phyloP scores from a whole-genome alignment of 2,113 vertebrate species.

The Neolamprologus toae region DNA sequence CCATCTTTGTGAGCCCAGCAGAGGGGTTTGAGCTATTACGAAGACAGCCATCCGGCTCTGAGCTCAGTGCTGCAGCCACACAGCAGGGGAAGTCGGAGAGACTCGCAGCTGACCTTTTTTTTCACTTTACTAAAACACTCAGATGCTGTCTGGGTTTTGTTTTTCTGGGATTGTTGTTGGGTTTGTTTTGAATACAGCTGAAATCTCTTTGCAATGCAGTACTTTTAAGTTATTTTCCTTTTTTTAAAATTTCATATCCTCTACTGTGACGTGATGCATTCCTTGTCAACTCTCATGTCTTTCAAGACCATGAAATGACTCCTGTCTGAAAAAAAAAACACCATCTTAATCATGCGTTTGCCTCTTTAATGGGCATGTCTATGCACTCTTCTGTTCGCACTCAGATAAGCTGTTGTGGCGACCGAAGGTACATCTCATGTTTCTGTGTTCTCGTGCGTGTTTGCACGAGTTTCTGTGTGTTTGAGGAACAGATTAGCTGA shows the following conservation, averaged over 20 bases:
- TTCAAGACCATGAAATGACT: slow-evolving; percentile 52
- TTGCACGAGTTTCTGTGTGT: not conserved
- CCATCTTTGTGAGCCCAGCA: slow-evolving; percentile 57
- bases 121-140: slow-evolving; percentile 8
- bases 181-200: slow-evolving; percentile 25
- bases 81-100: not conserved
- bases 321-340: slow-evolving; percentile 4
- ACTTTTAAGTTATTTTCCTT: slow-evolving; percentile 21
- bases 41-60: slow-evolving; percentile 7
- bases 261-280: slow-evolving; percentile 68
- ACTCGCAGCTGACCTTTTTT: slow-evolving; percentile 29
- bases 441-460: not conserved
- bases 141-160: slow-evolving; percentile 12
- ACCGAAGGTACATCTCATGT: slow-evolving; percentile 25
- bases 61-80: not conserved
- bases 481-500: not conserved
- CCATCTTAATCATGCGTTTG: slow-evolving; percentile 51
- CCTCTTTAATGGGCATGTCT: slow-evolving; percentile 38
- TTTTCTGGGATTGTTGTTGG: slow-evolving; percentile 4
- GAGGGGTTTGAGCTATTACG: slow-evolving; percentile 39
- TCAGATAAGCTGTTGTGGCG: slow-evolving; percentile 46
- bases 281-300: slow-evolving; percentile 49
- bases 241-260: not conserved
- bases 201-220: slow-evolving; percentile 5
- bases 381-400: slow-evolving; percentile 42